These are phyloP conservation scores for Octopus bimaculoides DNA, from an alignment of 1,140 invertebrate genomes.

Conservation along the genomic window DNA sequence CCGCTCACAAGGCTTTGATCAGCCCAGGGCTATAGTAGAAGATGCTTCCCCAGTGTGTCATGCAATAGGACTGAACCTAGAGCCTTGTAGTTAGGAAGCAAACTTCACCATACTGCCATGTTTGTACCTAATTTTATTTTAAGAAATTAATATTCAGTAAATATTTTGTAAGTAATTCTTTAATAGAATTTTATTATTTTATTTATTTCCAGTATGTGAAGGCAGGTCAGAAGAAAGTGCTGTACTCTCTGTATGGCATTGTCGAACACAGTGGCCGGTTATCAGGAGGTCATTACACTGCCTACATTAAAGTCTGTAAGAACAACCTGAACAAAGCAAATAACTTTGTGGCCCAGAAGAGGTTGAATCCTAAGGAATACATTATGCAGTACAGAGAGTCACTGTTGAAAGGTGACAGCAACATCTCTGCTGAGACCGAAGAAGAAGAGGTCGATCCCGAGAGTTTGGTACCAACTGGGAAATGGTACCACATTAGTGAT, in stretches of 20 bases:
- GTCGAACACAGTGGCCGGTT: constrained; percentile 91
- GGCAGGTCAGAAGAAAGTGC: constrained; percentile 60
- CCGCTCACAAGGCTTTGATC: too few species aligned
- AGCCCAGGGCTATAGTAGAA: too few species aligned
- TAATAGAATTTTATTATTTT: not conserved
- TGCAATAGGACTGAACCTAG: too few species aligned
- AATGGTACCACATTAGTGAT: constrained; percentile 94
- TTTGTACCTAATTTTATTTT: too few species aligned
- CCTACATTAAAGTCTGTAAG: constrained; percentile 69
- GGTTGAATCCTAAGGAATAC: constrained; percentile 38
- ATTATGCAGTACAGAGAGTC: constrained; percentile 33
- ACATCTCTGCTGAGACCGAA: constrained; percentile 28
- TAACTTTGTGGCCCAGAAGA: constrained; percentile 47
- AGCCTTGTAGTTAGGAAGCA: too few species aligned
- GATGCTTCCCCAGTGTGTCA: too few species aligned
- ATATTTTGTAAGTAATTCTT: too few species aligned
- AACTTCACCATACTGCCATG: too few species aligned
- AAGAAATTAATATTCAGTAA: too few species aligned
- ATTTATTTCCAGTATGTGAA: constrained; percentile 40
- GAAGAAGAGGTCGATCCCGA: constrained; percentile 24
- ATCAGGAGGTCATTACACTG: constrained; percentile 92
- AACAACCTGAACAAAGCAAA: constrained; percentile 42
- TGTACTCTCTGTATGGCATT: constrained; percentile 91
- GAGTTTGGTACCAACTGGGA: constrained; percentile 63
- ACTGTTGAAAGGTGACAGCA: constrained; percentile 25